phyloP scores from a whole-genome alignment of 2,888 invertebrate genomes.

The Nomada lathburiana region DNA sequence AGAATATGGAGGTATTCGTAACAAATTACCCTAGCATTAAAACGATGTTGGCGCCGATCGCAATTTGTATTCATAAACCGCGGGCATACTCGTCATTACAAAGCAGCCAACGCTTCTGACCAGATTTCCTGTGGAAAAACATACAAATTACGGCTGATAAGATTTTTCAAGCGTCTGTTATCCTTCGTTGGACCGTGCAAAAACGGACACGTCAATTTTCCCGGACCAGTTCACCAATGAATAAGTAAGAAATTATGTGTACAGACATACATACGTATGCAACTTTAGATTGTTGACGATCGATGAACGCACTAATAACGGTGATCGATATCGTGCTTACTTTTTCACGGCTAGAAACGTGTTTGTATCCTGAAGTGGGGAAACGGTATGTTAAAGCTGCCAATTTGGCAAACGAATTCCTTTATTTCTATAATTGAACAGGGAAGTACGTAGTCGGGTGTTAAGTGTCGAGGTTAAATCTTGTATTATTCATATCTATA shows the following conservation, averaged over 20 bases:
- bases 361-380: not conserved
- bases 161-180: not conserved
- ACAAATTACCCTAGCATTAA: conserved; percentile 41
- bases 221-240: conserved; percentile 5
- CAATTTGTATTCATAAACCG: conserved; percentile 45
- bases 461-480: not conserved
- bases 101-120: not conserved
- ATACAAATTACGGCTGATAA: not conserved
- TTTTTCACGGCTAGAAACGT: not conserved
- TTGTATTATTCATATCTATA: not conserved
- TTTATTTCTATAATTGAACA: not conserved
- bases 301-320: not conserved
- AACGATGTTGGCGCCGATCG: conserved; percentile 38
- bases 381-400: not conserved
- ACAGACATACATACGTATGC: too few relatives aligned
- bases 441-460: not conserved
- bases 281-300: not conserved
- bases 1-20: conserved; percentile 10
- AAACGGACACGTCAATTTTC: not conserved
- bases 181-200: not conserved
- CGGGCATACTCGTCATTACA: conserved; percentile 31
- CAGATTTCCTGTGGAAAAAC: conserved; percentile 22
- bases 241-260: conserved; percentile 10
- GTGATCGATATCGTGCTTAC: not conserved
- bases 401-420: not conserved